Base-by-base conservation (phyloP, 2,888 invertebrate genomes). In the Hirtodrosophila alboralis region DNA sequence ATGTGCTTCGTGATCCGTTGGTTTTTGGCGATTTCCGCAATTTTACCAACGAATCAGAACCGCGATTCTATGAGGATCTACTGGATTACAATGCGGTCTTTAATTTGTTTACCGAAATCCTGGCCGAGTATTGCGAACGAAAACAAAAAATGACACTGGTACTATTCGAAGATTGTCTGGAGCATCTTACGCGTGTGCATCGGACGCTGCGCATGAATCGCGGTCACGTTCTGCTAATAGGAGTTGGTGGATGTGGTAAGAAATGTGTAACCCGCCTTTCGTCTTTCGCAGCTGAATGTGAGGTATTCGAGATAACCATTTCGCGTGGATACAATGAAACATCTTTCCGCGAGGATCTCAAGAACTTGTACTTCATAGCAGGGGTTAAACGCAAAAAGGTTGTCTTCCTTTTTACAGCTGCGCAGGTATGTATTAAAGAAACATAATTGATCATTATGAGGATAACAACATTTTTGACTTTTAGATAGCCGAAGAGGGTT, bases 231-330 rank as follows among this genome's bases (percentile, higher is more conserved):
- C 92, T 98, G 90, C 91, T 97, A 31, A 94, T 97, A 9, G 98
- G 98, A 7, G 95, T 96, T 1, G 97, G 96, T 1, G 97, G 98
- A 13, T 94, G 96, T 77, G 98, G 98, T 13, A 97, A 98, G 90
- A 94, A 95, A 84, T 94, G 94, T 65, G 92, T 97, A 14, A 95
- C 96, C 13, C 93, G 93, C 44, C 92, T 98, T 4, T 95, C 97
- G 0, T 93, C 96, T 0, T 97, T 95, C 85, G 95, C 97, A 0
- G 97, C 97, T 1, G 94, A 94, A 44, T 96, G 95, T 80, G 94
- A 95, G 40, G 89, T 96, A 54, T 97, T 97, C 87, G 95, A 96
- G 89, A 96, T 98, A 53, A 93, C 93, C 0, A 92, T 97, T 1
- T 94, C 94, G n/a, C 93, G 97, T 18, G 96, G 96, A 40, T 98